phyloP scores from a whole-genome alignment of 2,113 vertebrate species.

The Gallinago media region DNA sequence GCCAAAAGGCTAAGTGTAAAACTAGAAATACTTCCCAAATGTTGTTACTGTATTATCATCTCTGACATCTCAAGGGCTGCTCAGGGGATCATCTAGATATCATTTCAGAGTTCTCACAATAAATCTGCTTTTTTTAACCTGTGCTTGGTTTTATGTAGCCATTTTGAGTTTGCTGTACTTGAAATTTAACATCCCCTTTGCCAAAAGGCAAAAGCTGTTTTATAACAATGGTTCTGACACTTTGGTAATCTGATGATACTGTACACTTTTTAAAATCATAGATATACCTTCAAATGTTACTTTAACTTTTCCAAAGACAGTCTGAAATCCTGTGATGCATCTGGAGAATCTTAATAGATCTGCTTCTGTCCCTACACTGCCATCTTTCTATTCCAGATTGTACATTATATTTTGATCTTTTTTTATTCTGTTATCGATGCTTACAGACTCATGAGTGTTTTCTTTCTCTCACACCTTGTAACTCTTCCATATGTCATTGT shows the following conservation, averaged over 20 bases:
- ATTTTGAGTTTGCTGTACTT: conserved; percentile 44
- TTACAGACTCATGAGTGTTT: not conserved
- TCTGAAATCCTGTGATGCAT: not conserved
- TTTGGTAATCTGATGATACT: not conserved
- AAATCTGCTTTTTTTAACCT: conserved; percentile 42
- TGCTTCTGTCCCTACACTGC: not conserved
- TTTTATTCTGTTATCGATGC: not conserved
- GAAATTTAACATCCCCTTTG: conserved; percentile 20
- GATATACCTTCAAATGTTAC: not conserved
- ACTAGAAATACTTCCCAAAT: conserved; percentile 89
- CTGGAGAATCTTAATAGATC: not conserved
- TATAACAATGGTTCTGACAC: not conserved
- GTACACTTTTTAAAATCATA: not conserved
- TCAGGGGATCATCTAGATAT: conserved; percentile 64
- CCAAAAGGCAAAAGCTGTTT: conserved; percentile 16
- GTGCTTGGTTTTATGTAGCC: conserved; percentile 47
- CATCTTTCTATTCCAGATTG: not conserved
- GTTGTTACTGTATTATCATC: conserved; percentile 93
- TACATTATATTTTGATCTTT: not conserved
- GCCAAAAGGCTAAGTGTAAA: conserved; percentile 95
- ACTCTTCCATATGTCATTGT: not conserved
- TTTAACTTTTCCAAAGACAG: not conserved
- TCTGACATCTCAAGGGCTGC: conserved; percentile 87
- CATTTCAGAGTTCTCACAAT: conserved; percentile 60
- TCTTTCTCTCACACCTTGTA: not conserved